Base-by-base conservation (phyloP, 92 coral and sea anemone genomes). In the Epizoanthus illoricatus region DNA sequence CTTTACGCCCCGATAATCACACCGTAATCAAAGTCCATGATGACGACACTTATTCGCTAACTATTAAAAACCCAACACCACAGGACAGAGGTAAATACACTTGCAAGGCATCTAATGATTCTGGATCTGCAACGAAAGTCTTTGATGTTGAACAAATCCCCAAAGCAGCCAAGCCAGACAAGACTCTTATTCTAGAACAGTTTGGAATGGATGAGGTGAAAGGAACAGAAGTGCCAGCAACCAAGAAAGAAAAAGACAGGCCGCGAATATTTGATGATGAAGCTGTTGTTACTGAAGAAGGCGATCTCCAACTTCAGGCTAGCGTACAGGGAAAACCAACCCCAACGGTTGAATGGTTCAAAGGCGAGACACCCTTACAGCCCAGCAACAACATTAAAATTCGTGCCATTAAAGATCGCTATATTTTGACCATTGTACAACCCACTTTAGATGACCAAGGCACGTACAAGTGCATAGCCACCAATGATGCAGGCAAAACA, bases 41-140 rank as follows among this genome's bases (percentile, higher is more conserved):
- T 36, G 72, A 76, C 19, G 88, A 90, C 55, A 76, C 73, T 0
- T 67, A 81, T 62, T 69, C 89, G 9, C 87, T 90, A 52, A 61
- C 88, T 73, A 87, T 90, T 21, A 80, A 76, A 63, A 76, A 62
- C 47, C 78, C 87, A 61, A 79, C 81, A 39, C 74, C 79, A 18
- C 84, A 80, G 42, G 94, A 88, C 68, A 80, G 90, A 40, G 92
- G 89, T 28, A 65, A 49, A 33, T 89, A 92, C 65, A 89, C 69
- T 45, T 86, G 92, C 60, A 79, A 84, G 67, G 99, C 99, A 58
- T 82, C 91, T 33, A 97, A 97, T 76, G 75, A 67, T 64, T 95
- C 87, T 21, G 99, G 99, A 40, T 78, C 82, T 10, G 52, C 66
- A 1, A 21, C 59, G 21, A 78, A 78, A 40, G 57, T 78, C 11